Conservation (phyloP, 2,113 vertebrate species). For the Colius striatus region DNA sequence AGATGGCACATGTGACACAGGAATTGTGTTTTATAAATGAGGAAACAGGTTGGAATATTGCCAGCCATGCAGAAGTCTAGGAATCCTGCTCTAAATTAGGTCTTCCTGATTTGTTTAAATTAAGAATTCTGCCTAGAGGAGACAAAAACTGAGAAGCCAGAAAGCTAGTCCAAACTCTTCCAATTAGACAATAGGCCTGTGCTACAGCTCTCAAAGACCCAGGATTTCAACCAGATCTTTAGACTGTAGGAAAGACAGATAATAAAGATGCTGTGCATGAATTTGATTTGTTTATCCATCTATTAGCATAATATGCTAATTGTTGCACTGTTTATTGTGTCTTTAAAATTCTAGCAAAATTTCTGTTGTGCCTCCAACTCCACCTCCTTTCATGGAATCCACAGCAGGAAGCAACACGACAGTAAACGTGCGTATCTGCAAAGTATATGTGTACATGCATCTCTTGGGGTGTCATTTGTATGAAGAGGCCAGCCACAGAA, state of each 20-base stretch:
- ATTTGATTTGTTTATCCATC: neutral
- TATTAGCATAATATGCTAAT: neutral
- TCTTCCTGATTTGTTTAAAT: neutral
- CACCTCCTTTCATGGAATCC: constrained; percentile 82
- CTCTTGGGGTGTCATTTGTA: neutral
- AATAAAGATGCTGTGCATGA: neutral
- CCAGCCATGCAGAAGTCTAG: neutral
- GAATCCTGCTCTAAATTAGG: neutral
- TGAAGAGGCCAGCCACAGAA: neutral
- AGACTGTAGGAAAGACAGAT: neutral
- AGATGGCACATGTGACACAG: neutral
- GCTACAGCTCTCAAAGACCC: neutral
- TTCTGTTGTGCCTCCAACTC: constrained; percentile 90
- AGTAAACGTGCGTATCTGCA: constrained; percentile 71
- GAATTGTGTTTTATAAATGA: neutral
- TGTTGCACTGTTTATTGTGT: neutral
- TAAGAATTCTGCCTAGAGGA: neutral
- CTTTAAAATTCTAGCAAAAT: constrained; percentile 80
- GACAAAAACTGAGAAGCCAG: neutral
- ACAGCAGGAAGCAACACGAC: neutral
- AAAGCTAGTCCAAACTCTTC: neutral
- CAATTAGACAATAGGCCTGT: neutral
- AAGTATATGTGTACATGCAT: accelerated
- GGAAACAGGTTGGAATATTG: neutral
- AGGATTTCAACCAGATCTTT: neutral